A percentile compares a stretch with the other conserved stretches of the same genome.
phyloP scores from a whole-genome alignment of 2,113 vertebrate species.

The Sterna hirundo region DNA sequence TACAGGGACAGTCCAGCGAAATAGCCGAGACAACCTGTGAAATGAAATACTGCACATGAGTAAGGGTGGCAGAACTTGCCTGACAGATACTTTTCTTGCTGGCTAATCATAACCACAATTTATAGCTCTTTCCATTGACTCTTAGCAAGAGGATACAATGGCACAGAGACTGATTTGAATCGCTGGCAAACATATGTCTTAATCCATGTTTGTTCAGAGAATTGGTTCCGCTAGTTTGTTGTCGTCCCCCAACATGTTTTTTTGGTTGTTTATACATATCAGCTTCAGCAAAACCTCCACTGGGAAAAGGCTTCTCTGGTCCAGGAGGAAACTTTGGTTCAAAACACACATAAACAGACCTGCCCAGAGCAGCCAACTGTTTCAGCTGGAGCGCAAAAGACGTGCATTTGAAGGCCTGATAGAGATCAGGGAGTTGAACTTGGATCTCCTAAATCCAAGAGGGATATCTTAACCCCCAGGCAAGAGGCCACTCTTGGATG shows the following conservation, averaged over 20 bases:
- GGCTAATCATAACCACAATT: slow-evolving; percentile 26
- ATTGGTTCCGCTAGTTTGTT: not conserved
- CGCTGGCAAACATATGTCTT: fast-evolving
- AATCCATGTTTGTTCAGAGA: not conserved
- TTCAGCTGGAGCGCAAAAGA: not conserved
- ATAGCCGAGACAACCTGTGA: not conserved
- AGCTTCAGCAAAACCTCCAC: not conserved
- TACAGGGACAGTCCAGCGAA: not conserved
- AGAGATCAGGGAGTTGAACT: not conserved
- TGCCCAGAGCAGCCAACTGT: not conserved
- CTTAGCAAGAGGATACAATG: not conserved
- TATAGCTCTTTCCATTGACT: slow-evolving; percentile 26
- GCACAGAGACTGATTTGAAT: not conserved
- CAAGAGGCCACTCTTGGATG: not conserved
- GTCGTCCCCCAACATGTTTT: not conserved
- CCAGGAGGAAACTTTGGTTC: not conserved
- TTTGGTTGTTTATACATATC: not conserved
- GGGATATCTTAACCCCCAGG: not conserved
- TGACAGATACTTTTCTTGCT: slow-evolving; percentile 38
- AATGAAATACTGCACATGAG: slow-evolving; percentile 6
- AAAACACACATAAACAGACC: not conserved
- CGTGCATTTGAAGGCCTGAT: not conserved
- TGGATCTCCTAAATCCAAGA: slow-evolving; percentile 2
- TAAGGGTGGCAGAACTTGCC: slow-evolving; percentile 49
- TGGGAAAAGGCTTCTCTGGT: not conserved